phyloP scores from a whole-genome alignment of 2,888 invertebrate species.

The Carpatolechia fugitivella region DNA sequence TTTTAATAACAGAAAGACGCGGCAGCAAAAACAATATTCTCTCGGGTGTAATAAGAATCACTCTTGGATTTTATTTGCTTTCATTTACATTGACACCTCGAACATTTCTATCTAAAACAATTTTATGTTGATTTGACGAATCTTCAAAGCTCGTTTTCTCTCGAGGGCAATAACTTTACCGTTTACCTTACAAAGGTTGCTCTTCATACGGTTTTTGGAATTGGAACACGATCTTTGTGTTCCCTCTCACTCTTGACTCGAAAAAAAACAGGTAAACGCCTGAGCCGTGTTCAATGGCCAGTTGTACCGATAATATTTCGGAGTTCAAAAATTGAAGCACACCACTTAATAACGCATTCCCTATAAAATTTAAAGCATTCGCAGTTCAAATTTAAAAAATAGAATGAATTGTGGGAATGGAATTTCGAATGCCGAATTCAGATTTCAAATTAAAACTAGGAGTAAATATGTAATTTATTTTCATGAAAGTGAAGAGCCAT shows the following conservation, averaged over 20 bases:
- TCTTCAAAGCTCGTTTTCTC: conserved; percentile 5
- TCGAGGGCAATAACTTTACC: conserved; percentile 5
- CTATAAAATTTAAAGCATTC: conserved; percentile 19
- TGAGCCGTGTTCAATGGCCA: conserved; percentile 47
- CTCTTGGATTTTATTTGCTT: not conserved
- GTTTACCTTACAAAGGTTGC: conserved; percentile 1
- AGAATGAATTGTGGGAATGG: conserved; percentile 7
- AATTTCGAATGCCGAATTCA: not conserved
- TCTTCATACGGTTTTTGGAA: conserved; percentile 46
- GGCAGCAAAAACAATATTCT: not conserved
- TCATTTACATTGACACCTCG: conserved; percentile 10
- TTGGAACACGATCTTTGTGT: conserved; percentile 53
- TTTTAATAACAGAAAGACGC: conserved; percentile 3
- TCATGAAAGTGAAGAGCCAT: not conserved
- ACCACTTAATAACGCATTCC: conserved; percentile 17
- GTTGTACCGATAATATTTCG: conserved; percentile 25
- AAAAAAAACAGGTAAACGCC: conserved; percentile 69
- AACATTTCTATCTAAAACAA: conserved; percentile 5
- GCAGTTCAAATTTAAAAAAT: conserved; percentile 18
- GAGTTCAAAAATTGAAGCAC: conserved; percentile 20
- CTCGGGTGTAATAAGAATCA: not conserved
- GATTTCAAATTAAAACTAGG: not conserved
- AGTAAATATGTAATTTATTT: not conserved
- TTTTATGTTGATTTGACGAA: conserved; percentile 1
- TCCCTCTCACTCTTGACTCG: conserved; percentile 57